Conservation (phyloP, 2,797 vertebrate species). For the Antrozous pallidus region DNA sequence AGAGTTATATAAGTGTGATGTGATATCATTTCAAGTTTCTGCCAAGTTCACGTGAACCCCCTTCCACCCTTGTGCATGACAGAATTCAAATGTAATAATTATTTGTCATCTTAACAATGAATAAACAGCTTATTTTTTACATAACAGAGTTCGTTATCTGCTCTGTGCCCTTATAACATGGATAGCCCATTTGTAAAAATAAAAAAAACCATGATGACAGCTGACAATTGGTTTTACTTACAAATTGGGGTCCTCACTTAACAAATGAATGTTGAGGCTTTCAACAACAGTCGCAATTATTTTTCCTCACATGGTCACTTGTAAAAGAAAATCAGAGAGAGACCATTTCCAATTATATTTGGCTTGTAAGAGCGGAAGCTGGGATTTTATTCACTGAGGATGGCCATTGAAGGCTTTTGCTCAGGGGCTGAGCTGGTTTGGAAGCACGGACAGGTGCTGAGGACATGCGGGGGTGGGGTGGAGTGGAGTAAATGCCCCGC, state of each 20-base stretch:
- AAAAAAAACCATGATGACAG: not conserved
- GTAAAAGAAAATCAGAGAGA: slow-evolving; percentile 1
- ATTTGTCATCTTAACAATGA: not conserved
- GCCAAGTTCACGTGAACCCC: not conserved
- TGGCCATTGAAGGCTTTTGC: not conserved
- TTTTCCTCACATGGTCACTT: not conserved
- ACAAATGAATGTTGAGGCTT: slow-evolving; percentile 34
- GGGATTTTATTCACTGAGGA: not conserved
- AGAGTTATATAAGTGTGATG: not conserved
- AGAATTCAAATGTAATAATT: slow-evolving; percentile 28
- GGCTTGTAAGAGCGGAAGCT: not conserved
- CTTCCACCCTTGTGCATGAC: not conserved
- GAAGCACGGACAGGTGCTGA: not conserved
- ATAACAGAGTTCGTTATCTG: not conserved
- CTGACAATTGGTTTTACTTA: slow-evolving; percentile 29
- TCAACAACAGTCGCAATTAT: slow-evolving; percentile 1
- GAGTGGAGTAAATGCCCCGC: not conserved
- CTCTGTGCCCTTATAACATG: not conserved
- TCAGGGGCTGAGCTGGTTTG: not conserved
- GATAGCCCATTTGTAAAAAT: not conserved
- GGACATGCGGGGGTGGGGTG: accelerated
- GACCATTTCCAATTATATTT: not conserved
- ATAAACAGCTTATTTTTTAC: slow-evolving; percentile 36
- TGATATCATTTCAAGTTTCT: not conserved
- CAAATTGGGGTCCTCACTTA: slow-evolving; percentile 32